phyloP scores from a whole-genome alignment of 2,113 vertebrate genomes.

The Jacana jacana region DNA sequence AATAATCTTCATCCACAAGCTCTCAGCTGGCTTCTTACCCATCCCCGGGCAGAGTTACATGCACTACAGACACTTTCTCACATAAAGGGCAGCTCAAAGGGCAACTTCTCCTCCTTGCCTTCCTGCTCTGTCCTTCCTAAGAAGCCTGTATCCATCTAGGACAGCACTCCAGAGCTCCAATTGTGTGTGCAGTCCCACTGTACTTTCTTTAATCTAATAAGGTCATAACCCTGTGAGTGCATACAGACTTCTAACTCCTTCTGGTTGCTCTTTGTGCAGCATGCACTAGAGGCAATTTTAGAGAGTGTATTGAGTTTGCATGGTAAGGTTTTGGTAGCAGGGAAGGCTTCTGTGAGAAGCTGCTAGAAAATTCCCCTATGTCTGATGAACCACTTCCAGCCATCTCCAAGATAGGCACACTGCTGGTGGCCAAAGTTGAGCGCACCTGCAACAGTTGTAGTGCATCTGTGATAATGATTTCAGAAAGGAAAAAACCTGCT shows the following conservation, averaged over 20 bases:
- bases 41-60: background rate
- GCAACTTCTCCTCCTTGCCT: background rate
- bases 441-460: background rate
- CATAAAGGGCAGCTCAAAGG: background rate
- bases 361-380: background rate
- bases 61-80: background rate
- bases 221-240: background rate
- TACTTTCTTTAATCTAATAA: background rate
- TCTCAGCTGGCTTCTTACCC: background rate
- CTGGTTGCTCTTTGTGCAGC: background rate
- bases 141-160: background rate
- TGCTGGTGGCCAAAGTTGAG: background rate
- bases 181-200: background rate
- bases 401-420: background rate
- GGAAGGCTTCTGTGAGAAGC: background rate
- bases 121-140: background rate
- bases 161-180: background rate
- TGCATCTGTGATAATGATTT: background rate
- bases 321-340: background rate
- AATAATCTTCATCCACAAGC: background rate
- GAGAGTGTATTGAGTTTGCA: background rate
- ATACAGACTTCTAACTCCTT: background rate
- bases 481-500: background rate
- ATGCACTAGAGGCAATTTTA: background rate
- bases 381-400: background rate